Evolutionary conservation across 1,140 invertebrate genomes (phyloP), one percentile per base, ranked within the genome.

Genomic region (Epicauta chinensis): DNA sequence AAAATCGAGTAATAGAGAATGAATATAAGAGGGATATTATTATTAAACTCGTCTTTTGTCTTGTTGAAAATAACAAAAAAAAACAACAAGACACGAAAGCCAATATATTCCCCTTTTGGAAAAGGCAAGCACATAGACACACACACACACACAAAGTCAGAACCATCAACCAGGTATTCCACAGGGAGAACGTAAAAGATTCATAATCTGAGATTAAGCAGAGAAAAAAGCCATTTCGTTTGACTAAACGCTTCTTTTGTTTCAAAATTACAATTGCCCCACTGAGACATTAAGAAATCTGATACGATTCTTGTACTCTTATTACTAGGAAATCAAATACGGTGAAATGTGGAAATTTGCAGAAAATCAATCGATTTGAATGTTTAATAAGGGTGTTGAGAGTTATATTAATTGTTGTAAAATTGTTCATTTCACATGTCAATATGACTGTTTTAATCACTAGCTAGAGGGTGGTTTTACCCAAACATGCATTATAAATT

Each of bases 131-230:
- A 34, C 6, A 10, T 10, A 34, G 3, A 11, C 10, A 34, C 32
- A 23, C 4, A 7, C 23, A 5, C 4, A 7, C 7, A 23, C 4
- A 7, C 23, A 23, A 3, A 23, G 23, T 23, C 23, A 23, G 23
- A 51, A 52, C 41, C 53, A 58, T 64, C 61, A 61, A 60, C 59
- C 65, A 62, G 63, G 63, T 67, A 66, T 64, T 65, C 65, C 60
- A 48, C 31, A n/a, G 50, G 62, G 65, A 62, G 40, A 50, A 60
- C 49, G 58, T 65, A 65, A 64, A 67, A 67, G 63, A 67, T 64
- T 65, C 63, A 65, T 67, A 65, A 67, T 65, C 60, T 50, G 43
- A 64, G 65, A 65, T 67, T 65, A 67, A 64, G 47, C 43, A 59
- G 23, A 59, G 60, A 58, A 61, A 66, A 56, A 64, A 59, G 57